Percentiles rank a stretch among this genome's conserved stretches.
These are phyloP conservation scores for Clepsis dumicolana DNA, from an alignment of 2,888 invertebrate species.

Conservation along the genomic window DNA sequence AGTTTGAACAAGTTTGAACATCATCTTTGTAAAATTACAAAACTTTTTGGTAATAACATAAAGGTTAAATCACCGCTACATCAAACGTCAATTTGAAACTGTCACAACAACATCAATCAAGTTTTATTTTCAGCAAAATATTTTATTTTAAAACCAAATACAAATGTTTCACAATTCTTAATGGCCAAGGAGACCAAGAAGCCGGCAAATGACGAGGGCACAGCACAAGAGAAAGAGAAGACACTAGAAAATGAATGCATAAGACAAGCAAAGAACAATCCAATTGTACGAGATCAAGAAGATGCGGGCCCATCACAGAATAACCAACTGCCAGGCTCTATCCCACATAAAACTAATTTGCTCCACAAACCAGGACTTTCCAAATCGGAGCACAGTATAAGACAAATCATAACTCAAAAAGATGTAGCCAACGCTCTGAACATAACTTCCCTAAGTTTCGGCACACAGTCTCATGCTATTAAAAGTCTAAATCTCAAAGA, in stretches of 20 bases:
- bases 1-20: too few species aligned
- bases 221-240: constrained; percentile 52
- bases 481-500: constrained; percentile 62
- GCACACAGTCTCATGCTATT: constrained; percentile 53
- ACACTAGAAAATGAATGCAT: background rate
- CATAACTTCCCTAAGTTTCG: constrained; percentile 66
- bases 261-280: constrained; percentile 41
- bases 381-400: constrained; percentile 77
- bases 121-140: constrained; percentile 54
- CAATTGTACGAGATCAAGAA: constrained; percentile 50
- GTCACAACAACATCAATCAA: constrained; percentile 51
- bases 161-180: constrained; percentile 68
- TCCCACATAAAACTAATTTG: constrained; percentile 53
- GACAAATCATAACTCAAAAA: constrained; percentile 70
- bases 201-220: constrained; percentile 56
- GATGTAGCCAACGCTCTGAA: constrained; percentile 74
- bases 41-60: background rate
- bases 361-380: constrained; percentile 66
- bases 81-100: constrained; percentile 39
- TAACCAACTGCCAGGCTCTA: constrained; percentile 66
- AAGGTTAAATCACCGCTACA: background rate
- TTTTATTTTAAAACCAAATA: constrained; percentile 51
- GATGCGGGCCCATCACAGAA: constrained; percentile 75
- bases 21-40: too few species aligned
- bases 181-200: constrained; percentile 70